Percentiles rank a stretch among this genome's conserved stretches.
These are phyloP conservation scores for Megaceryle alcyon DNA, from an alignment of 2,797 vertebrate species.

Conservation along the genomic window DNA sequence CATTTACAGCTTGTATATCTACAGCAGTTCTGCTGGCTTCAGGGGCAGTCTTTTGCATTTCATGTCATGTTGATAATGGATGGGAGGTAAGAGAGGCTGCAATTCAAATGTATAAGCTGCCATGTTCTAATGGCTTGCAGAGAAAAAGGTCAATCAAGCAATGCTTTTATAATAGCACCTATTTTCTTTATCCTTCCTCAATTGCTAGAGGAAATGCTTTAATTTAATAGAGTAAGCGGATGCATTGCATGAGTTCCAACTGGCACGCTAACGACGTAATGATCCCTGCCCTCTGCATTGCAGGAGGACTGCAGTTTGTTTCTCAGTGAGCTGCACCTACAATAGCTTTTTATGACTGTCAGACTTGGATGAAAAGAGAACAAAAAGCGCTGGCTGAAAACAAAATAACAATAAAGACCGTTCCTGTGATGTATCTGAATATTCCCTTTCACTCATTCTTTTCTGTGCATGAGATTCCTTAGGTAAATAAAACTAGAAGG, in stretches of 20 bases:
- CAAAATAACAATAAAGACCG: not conserved
- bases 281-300: not conserved
- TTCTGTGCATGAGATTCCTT: slow-evolving; percentile 29
- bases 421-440: slow-evolving; percentile 47
- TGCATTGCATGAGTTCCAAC: not conserved
- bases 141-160: not conserved
- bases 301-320: not conserved
- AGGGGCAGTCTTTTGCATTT: not conserved
- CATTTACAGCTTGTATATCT: not conserved
- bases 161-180: not conserved
- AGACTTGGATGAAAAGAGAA: slow-evolving; percentile 44
- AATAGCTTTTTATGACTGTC: slow-evolving; percentile 53
- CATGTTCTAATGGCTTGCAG: not conserved
- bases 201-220: slow-evolving; percentile 40
- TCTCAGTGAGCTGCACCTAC: slow-evolving; percentile 2
- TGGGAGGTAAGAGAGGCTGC: not conserved
- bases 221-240: not conserved
- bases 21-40: not conserved
- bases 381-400: slow-evolving; percentile 38
- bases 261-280: not conserved
- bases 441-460: slow-evolving; percentile 38
- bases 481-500: slow-evolving; percentile 38
- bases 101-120: not conserved
- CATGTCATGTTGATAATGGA: not conserved
- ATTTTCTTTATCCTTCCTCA: slow-evolving; percentile 53